These are phyloP conservation scores for Engystomops pustulosus DNA, from an alignment of 2,113 vertebrate genomes.

Conservation along the genomic window DNA sequence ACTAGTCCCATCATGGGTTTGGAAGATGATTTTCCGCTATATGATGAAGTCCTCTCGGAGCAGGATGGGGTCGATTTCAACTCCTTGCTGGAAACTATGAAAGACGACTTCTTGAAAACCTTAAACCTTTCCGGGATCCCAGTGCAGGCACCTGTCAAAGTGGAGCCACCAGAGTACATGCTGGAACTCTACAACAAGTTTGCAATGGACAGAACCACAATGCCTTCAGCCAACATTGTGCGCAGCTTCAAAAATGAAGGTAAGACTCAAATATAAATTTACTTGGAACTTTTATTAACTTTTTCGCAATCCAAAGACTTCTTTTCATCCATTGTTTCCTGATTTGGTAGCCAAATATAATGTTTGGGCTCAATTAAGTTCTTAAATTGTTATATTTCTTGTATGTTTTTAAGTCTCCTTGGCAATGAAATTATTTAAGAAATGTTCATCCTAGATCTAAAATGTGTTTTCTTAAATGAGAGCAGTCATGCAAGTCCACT, in stretches of 20 bases:
- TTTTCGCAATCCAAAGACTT: not conserved
- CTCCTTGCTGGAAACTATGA: constrained; percentile 85
- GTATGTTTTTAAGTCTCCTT: not conserved
- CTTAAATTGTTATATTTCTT: not conserved
- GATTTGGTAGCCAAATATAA: not conserved
- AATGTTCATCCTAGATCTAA: not conserved
- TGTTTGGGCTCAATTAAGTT: not conserved
- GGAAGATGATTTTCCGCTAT: constrained; percentile 82
- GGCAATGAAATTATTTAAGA: not conserved
- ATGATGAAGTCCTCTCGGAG: constrained; percentile 83
- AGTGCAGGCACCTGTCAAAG: constrained; percentile 72
- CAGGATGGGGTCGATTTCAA: constrained; percentile 86
- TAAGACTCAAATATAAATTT: constrained; percentile 66
- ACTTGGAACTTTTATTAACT: not conserved
- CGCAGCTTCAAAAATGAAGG: constrained; percentile 98
- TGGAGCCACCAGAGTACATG: constrained; percentile 97
- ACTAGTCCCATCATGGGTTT: constrained; percentile 85
- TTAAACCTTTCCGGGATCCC: constrained; percentile 89
- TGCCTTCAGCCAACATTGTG: constrained; percentile 93
- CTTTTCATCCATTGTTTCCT: no score
- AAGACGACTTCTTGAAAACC: constrained; percentile 87
- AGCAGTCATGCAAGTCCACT: not conserved
- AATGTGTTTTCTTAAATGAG: not conserved
- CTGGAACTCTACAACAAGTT: constrained; percentile 96
- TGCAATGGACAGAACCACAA: constrained; percentile 86